Percentiles rank a stretch among this genome's conserved stretches.
Evolutionary conservation across 2,797 vertebrate genomes (phyloP).

Genomic region (Anguilla marmorata): DNA sequence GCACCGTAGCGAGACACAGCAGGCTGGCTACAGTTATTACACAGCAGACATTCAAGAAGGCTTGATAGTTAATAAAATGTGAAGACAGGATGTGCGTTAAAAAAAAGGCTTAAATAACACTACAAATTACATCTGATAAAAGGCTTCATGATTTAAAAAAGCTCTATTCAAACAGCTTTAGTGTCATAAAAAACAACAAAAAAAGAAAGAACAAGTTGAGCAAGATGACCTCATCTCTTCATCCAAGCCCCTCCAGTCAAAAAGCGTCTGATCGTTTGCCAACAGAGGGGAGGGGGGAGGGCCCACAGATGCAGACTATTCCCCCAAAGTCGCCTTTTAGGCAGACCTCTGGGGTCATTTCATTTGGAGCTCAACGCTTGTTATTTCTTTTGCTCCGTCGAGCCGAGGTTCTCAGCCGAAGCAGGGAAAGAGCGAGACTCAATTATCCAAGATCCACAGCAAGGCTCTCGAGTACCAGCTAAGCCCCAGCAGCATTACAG

Average conservation of each 20-base stretch:
- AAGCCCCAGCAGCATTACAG: slow-evolving; percentile 29
- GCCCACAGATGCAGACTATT: not conserved
- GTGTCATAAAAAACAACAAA: not conserved
- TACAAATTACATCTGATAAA: slow-evolving; percentile 7
- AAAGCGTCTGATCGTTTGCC: slow-evolving; percentile 24
- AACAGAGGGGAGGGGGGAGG: not conserved
- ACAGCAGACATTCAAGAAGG: not conserved
- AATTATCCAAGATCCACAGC: slow-evolving; percentile 52
- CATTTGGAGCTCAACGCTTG: slow-evolving; percentile 21
- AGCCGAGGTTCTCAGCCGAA: not conserved
- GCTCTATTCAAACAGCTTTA: not conserved
- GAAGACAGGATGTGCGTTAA: not conserved
- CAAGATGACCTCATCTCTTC: slow-evolving; percentile 8
- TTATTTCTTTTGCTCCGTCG: not conserved
- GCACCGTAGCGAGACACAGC: not conserved
- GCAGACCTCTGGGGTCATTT: slow-evolving; percentile 19
- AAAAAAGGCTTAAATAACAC: not conserved
- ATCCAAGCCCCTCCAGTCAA: slow-evolving; percentile 14
- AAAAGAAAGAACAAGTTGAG: not conserved
- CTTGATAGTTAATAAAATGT: not conserved
- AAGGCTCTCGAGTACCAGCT: slow-evolving; percentile 35
- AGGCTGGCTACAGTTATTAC: not conserved
- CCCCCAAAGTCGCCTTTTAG: slow-evolving; percentile 22
- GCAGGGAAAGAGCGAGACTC: slow-evolving; percentile 28
- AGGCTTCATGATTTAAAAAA: not conserved